Base-by-base conservation (phyloP, 2,888 invertebrate genomes). In the Arenicola marina region DNA sequence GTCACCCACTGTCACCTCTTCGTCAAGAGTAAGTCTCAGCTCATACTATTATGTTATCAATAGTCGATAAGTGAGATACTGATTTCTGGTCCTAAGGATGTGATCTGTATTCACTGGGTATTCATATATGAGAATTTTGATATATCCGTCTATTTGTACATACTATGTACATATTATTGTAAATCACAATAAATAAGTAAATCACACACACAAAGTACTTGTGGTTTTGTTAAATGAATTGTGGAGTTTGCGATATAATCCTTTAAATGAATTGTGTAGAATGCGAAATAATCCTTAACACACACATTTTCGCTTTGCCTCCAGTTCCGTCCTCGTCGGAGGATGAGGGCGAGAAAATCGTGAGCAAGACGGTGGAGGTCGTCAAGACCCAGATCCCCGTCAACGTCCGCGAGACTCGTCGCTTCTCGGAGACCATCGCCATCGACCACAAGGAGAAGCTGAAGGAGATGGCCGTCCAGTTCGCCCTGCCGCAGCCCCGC, bases 1-100 rank as follows among this genome's bases (percentile, higher is more conserved):
- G 93, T 95, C 11, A 96, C 96, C 89, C 87, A 91, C 89, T 76
- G 87, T 88, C 79, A 91, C 60, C 73, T 83, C 4, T 81, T 77
- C 58, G 79, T 84, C 48, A 75, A 79, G 69, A 72, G 83, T 83
- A 73, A 79, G 82, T 76, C n/a, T 3, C n/a, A n/a, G n/a, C n/a
- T n/a, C n/a, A n/a, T n/a, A n/a, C 18, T 51, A 48, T 7, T 38
- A 38, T 15, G 15, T 38, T 38, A 38, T 38, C 18, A 38, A 38
- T n/a, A n/a, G n/a, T n/a, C n/a, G n/a, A n/a, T n/a, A n/a, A n/a
- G n/a, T n/a, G n/a, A n/a, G n/a, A n/a, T n/a, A n/a, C n/a, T n/a
- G n/a, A n/a, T n/a, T n/a, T n/a, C n/a, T n/a, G n/a, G n/a, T n/a
- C n/a, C n/a, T n/a, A n/a, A n/a, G n/a, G n/a, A n/a, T n/a, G n/a